A percentile compares a stretch with the other conserved stretches of the same genome.
These are phyloP conservation scores for Sesia apiformis DNA, from an alignment of 2,888 invertebrate species.

Conservation along the genomic window DNA sequence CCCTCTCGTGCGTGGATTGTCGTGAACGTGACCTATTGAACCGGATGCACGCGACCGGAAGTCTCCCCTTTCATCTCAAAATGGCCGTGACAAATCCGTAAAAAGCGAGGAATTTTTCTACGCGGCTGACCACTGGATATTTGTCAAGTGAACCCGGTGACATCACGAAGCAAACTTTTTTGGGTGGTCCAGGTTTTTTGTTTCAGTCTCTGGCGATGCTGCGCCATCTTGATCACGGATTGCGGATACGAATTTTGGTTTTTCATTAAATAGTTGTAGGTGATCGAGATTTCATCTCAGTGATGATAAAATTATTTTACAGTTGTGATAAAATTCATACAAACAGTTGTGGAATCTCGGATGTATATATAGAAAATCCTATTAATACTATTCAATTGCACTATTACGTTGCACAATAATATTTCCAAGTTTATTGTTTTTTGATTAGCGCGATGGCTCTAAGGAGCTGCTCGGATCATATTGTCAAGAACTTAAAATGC, in stretches of 20 bases:
- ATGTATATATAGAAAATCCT: too few relatives aligned
- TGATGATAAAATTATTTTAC: too few relatives aligned
- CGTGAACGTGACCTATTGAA: conserved; percentile 20
- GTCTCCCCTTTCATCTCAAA: conserved; percentile 60
- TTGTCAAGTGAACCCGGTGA: conserved; percentile 35
- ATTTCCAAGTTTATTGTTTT: too few relatives aligned
- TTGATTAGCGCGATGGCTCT: too few relatives aligned
- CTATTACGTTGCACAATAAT: too few relatives aligned
- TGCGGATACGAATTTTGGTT: conserved; percentile 6
- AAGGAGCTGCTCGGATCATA: too few relatives aligned
- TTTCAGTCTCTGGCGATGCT: conserved; percentile 16
- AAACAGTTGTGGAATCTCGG: too few relatives aligned
- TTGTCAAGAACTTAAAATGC: too few relatives aligned
- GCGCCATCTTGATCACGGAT: conserved; percentile 6
- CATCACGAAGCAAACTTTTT: conserved; percentile 57
- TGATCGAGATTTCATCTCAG: too few relatives aligned
- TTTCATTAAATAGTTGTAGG: neutral
- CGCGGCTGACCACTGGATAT: conserved; percentile 58
- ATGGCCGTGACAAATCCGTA: conserved; percentile 60
- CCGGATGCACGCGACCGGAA: conserved; percentile 66
- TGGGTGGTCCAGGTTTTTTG: conserved; percentile 27
- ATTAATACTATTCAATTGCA: too few relatives aligned
- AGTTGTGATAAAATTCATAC: too few relatives aligned
- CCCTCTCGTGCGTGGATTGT: neutral
- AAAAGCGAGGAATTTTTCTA: conserved; percentile 63